Conservation (phyloP, 2,888 invertebrate species). For the Drosophila subquinaria region DNA sequence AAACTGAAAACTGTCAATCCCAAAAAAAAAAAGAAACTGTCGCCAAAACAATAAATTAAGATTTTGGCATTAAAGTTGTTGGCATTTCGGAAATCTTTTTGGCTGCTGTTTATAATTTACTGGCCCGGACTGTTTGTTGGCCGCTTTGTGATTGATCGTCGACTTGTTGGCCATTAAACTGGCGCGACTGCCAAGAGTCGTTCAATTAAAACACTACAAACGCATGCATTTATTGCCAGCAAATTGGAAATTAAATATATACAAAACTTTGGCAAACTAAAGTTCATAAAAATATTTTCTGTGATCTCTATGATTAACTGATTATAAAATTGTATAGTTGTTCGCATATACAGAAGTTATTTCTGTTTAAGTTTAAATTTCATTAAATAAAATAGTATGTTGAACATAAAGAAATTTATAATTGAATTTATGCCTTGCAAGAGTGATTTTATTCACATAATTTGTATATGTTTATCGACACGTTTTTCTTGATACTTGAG, state of each 20-base stretch:
- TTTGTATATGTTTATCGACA: neutral
- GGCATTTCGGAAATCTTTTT: constrained; percentile 22
- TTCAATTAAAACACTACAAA: constrained; percentile 59
- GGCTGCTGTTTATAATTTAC: constrained; percentile 45
- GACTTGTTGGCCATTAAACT: constrained; percentile 72
- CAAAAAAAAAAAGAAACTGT: constrained; percentile 25
- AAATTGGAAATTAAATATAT: neutral
- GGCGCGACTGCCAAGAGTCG: constrained; percentile 58
- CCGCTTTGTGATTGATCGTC: constrained; percentile 68
- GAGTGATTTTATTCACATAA: neutral
- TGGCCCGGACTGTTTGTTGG: constrained; percentile 57
- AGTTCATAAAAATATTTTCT: neutral
- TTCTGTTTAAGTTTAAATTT: neutral
- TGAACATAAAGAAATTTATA: neutral
- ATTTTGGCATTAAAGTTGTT: constrained; percentile 44
- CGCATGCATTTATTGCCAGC: constrained; percentile 6
- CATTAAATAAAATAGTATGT: neutral
- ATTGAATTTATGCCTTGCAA: too few relatives aligned
- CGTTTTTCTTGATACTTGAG: neutral
- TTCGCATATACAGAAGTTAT: neutral
- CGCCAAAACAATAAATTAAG: constrained; percentile 35
- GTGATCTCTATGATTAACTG: neutral
- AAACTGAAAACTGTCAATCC: constrained; percentile 20
- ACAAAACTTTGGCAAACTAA: neutral
- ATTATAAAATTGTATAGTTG: neutral